phyloP scores from a whole-genome alignment of 2,888 invertebrate species.

The Siphonodentalium dalli region DNA sequence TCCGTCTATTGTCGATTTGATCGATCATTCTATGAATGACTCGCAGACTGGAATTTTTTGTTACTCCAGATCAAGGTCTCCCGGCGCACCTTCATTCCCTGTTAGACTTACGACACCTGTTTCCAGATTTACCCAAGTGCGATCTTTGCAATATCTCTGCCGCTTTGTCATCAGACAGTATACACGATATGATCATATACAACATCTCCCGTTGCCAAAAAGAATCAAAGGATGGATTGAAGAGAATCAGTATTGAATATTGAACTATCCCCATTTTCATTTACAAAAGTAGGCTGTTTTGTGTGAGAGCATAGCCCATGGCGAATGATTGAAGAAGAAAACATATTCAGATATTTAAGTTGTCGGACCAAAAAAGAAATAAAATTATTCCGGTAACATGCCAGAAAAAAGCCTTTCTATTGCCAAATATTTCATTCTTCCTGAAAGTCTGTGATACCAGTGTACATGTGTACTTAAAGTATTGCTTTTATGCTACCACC shows the following conservation, averaged over 20 bases:
- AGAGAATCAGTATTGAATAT: slow-evolving; percentile 62
- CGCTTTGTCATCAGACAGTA: slow-evolving; percentile 77
- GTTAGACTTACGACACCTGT: slow-evolving; percentile 78
- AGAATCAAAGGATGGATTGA: slow-evolving; percentile 64
- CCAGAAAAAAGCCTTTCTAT: too few species aligned
- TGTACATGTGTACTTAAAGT: too few species aligned
- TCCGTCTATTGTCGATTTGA: slow-evolving; percentile 74
- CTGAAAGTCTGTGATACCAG: too few species aligned
- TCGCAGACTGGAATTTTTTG: slow-evolving; percentile 77
- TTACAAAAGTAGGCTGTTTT: too few species aligned
- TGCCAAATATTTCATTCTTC: too few species aligned
- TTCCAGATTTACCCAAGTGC: slow-evolving; percentile 75
- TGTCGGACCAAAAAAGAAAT: too few species aligned
- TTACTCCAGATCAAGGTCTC: slow-evolving; percentile 75
- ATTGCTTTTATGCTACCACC: too few species aligned
- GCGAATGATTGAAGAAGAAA: too few species aligned
- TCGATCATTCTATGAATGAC: slow-evolving; percentile 77
- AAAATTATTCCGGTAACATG: too few species aligned
- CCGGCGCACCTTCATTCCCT: slow-evolving; percentile 76
- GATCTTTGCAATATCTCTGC: slow-evolving; percentile 77
- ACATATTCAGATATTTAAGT: too few species aligned
- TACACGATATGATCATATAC: slow-evolving; percentile 75
- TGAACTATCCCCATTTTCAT: too few species aligned
- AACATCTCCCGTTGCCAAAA: slow-evolving; percentile 74
- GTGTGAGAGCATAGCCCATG: too few species aligned